Percentiles rank a stretch among this genome's conserved stretches.
phyloP scores from a whole-genome alignment of 2,797 vertebrate species.

The Rhynchonycteris naso region DNA sequence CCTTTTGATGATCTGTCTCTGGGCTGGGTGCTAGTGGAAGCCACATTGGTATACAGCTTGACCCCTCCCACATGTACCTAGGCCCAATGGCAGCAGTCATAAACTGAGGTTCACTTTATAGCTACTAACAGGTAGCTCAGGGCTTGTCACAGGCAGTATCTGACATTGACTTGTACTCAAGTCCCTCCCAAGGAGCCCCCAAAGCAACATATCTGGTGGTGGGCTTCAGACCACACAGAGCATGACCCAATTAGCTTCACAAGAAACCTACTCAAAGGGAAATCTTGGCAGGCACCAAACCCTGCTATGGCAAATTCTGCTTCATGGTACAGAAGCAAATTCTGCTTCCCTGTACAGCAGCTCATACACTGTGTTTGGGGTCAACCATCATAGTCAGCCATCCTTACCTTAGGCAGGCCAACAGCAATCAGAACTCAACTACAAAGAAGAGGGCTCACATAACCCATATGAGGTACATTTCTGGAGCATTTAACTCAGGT shows the following conservation, averaged over 20 bases:
- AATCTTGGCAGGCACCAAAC: neutral
- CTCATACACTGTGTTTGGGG: neutral
- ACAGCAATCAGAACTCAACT: neutral
- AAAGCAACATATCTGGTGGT: neutral
- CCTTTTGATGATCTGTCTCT: neutral
- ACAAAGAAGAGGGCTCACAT: neutral
- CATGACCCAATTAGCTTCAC: neutral
- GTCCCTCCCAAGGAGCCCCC: neutral
- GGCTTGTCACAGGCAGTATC: neutral
- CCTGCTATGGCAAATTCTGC: neutral
- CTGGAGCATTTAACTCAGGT: neutral
- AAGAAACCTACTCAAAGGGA: neutral
- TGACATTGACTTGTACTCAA: neutral
- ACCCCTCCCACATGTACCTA: neutral
- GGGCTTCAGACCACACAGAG: neutral
- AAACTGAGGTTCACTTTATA: neutral
- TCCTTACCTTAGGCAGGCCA: neutral
- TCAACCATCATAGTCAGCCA: neutral
- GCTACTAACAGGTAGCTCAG: neutral
- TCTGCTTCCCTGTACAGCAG: neutral
- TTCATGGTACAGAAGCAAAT: neutral
- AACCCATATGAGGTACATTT: neutral
- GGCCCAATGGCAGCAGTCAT: no score
- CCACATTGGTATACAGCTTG: neutral
- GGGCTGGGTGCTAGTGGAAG: neutral